These are phyloP conservation scores for Meriones psammophilus DNA, from an alignment of 2,797 vertebrate species.

Conservation along the genomic window DNA sequence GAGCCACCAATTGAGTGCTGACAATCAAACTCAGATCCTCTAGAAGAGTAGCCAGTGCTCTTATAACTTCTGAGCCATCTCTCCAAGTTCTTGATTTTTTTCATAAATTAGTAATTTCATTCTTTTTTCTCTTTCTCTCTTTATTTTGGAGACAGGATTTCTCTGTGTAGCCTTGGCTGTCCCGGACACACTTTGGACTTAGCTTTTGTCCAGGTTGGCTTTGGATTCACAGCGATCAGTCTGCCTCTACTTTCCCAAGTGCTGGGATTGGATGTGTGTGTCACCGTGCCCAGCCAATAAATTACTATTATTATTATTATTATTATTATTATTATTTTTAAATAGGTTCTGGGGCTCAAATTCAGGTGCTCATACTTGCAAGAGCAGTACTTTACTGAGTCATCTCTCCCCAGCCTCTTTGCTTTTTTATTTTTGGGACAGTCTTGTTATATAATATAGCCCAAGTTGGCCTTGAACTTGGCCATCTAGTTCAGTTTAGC, in stretches of 20 bases:
- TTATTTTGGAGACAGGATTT: neutral
- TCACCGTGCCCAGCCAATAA: neutral
- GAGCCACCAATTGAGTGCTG: neutral
- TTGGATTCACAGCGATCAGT: no score
- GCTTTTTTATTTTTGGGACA: neutral
- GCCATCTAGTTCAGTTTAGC: neutral
- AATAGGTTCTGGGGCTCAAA: neutral
- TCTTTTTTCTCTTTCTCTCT: no score
- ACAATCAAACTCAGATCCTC: neutral
- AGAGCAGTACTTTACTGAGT: neutral
- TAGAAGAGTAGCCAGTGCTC: neutral
- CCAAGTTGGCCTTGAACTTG: neutral
- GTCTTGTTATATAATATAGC: neutral
- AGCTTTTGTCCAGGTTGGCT: no score
- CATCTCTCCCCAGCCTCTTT: neutral
- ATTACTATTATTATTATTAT: no score
- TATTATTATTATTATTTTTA: neutral
- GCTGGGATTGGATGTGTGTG: no score
- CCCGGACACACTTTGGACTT: no score
- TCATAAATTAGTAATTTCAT: neutral
- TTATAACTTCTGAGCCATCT: neutral
- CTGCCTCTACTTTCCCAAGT: no score
- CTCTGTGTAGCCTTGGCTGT: no score
- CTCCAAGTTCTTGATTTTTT: neutral
- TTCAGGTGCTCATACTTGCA: neutral